Conservation (phyloP, 2,113 vertebrate genomes). For the Tachuris rubrigastra region DNA sequence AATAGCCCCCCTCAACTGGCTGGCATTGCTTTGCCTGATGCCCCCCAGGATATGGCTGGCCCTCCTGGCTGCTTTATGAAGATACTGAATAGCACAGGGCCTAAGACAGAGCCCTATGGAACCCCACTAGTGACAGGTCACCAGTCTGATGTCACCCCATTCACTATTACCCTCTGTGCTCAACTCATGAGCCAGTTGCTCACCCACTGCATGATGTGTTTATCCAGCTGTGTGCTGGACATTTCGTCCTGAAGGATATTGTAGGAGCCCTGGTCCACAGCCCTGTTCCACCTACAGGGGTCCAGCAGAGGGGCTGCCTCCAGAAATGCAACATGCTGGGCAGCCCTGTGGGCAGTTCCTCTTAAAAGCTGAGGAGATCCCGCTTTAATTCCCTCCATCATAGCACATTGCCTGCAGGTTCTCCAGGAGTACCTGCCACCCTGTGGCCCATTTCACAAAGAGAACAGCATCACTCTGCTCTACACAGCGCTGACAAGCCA, state of each 20-base stretch:
- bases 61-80: not conserved
- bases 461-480: not conserved
- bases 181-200: not conserved
- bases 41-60: not conserved
- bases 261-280: not conserved
- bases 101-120: not conserved
- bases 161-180: not conserved
- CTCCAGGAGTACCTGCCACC: rapidly evolving
- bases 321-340: rapidly evolving
- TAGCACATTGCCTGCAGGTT: rapidly evolving
- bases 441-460: rapidly evolving
- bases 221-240: not conserved
- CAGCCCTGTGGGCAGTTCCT: not conserved
- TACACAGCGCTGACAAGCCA: rapidly evolving
- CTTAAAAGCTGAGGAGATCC: not conserved
- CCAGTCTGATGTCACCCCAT: not conserved
- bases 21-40: not conserved
- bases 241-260: not conserved
- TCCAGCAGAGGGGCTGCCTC: not conserved
- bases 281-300: not conserved
- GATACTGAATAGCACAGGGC: not conserved
- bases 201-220: not conserved
- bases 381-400: rapidly evolving
- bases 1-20: not conserved
- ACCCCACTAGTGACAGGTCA: not conserved